Conservation (phyloP, 2,113 vertebrate species). For the Scomber scombrus region DNA sequence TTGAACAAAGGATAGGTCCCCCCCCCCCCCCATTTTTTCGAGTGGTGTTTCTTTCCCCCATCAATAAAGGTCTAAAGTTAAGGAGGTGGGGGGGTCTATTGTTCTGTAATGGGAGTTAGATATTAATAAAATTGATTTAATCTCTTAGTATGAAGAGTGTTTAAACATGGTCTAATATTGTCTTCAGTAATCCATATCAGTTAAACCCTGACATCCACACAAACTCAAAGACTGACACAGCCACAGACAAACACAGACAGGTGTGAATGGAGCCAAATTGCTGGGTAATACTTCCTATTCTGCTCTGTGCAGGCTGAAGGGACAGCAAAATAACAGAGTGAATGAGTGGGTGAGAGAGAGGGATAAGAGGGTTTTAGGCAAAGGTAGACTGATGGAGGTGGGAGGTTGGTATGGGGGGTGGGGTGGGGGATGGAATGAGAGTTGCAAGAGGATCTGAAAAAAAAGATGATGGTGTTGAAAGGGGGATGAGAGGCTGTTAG, state of each 20-base stretch:
- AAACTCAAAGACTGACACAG: slow-evolving; percentile 32
- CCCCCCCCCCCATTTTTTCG: not conserved
- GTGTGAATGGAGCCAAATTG: slow-evolving; percentile 71
- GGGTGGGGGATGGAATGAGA: slow-evolving; percentile 53
- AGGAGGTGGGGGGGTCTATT: not conserved
- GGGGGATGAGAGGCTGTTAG: slow-evolving; percentile 77
- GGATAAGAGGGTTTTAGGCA: slow-evolving; percentile 70
- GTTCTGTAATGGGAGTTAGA: not conserved
- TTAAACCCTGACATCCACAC: not conserved
- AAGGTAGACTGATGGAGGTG: slow-evolving; percentile 70
- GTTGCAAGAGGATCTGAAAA: slow-evolving; percentile 33
- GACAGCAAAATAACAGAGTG: slow-evolving; percentile 65
- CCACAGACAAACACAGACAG: slow-evolving; percentile 43
- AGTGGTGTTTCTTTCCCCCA: not conserved
- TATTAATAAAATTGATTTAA: not conserved
- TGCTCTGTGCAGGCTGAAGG: slow-evolving; percentile 35
- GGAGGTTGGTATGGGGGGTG: slow-evolving; percentile 58
- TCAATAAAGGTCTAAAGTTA: not conserved
- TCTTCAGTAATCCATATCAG: slow-evolving; percentile 5
- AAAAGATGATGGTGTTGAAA: slow-evolving; percentile 69
- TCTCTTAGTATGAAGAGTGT: not conserved
- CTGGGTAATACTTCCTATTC: slow-evolving; percentile 64
- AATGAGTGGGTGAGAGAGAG: slow-evolving; percentile 50
- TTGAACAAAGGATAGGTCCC: not conserved
- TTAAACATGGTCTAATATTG: slow-evolving; percentile 6